Conservation (phyloP, 2,113 vertebrate species). For the Turnix velox region DNA sequence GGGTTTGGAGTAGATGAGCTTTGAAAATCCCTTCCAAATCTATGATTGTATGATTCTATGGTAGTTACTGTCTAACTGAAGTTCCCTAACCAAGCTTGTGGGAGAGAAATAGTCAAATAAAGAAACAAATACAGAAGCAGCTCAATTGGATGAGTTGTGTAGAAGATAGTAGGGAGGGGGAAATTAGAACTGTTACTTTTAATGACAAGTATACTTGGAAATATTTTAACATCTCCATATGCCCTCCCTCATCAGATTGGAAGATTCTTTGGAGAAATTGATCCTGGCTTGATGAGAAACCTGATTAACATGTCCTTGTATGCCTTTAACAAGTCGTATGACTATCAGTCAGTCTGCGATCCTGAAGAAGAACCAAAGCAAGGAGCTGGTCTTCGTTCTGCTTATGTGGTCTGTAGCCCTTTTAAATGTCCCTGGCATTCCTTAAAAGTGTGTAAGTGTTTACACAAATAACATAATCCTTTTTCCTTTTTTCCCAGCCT, state of each 20-base stretch:
- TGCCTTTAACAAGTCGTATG: conserved; percentile 95
- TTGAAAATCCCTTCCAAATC: too few species aligned
- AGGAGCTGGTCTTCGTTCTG: conserved; percentile 86
- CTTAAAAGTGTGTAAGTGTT: neutral
- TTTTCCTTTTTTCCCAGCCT: conserved; percentile 74
- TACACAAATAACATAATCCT: neutral
- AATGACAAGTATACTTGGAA: neutral
- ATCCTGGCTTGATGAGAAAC: conserved; percentile 89
- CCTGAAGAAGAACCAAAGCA: conserved; percentile 88
- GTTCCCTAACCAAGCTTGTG: neutral
- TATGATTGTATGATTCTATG: too few species aligned
- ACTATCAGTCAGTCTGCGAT: conserved; percentile 96
- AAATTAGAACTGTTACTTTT: neutral
- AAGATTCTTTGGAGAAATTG: conserved; percentile 96
- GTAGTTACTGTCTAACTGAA: neutral
- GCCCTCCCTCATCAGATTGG: conserved; percentile 71
- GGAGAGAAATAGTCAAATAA: neutral
- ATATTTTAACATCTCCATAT: neutral
- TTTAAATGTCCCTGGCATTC: neutral
- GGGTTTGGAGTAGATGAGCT: too few species aligned
- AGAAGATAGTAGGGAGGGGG: neutral
- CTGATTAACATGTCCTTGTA: conserved; percentile 90
- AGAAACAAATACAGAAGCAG: neutral
- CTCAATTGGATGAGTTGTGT: neutral
- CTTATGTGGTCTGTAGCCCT: conserved; percentile 83